Conservation (phyloP, 2,888 invertebrate genomes). For the Exocentrus adspersus region DNA sequence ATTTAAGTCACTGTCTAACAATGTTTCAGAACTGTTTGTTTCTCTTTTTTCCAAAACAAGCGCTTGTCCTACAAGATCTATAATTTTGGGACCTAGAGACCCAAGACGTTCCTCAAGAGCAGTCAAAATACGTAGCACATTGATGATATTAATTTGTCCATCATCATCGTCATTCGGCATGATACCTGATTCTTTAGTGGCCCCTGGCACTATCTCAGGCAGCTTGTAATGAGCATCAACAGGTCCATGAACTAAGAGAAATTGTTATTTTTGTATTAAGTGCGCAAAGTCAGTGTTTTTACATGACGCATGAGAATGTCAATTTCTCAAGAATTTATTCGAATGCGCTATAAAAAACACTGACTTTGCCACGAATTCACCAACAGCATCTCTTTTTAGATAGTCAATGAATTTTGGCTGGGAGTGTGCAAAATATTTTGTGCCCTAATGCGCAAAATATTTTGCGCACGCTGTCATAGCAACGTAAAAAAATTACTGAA, state of each 20-base stretch:
- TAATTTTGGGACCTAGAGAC: constrained; percentile 82
- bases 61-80: constrained; percentile 80
- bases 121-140: constrained; percentile 78
- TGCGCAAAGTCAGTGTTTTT: no score
- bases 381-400: no score
- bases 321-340: no score
- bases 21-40: constrained; percentile 79
- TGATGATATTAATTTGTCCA: constrained; percentile 69
- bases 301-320: no score
- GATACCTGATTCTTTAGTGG: constrained; percentile 51
- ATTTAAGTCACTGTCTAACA: constrained; percentile 77
- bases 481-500: no score
- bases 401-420: no score
- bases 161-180: constrained; percentile 65
- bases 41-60: constrained; percentile 78
- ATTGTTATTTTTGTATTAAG: no score
- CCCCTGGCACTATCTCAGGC: constrained; percentile 57
- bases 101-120: constrained; percentile 86
- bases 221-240: constrained; percentile 52
- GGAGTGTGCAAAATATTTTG: no score
- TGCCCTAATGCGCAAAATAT: no score
- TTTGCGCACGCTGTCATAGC: no score
- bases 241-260: constrained; percentile 20
- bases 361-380: no score
- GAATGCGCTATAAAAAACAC: no score